Evolutionary conservation across 1,140 invertebrate species (phyloP), one percentile per base, ranked within the genome.

Genomic region (Pogonus chalceus): DNA sequence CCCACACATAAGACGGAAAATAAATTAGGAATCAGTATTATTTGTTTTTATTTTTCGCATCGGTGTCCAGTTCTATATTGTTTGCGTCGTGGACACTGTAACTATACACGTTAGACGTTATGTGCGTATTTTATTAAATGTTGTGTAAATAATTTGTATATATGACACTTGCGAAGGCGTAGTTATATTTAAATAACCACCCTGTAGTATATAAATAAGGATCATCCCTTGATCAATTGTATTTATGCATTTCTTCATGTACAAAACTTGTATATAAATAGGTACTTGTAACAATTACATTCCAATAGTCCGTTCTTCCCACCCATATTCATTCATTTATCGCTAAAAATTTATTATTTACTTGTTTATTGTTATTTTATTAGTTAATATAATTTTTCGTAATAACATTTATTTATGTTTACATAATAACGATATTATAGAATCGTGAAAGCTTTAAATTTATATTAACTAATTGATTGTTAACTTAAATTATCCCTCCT

Each of bases 131-230:
- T 10, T 43, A 43, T 18, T 9, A 16, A 43, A 43, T 43, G 37
- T 43, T 43, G 37, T 43, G 18, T 12, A 43, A 12, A 43, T 12
- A 43, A 9, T n/a, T 3, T 43, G 37, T 43, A 43, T 16, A 43
- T 43, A 43, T 7, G 9, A 18, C 37, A 18, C 37, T 18, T 43
- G 37, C 18, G 37, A 4, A 16, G 4, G 26, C 14, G 26, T 31
- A 4, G 14, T 31, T 31, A 43, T 9, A 43, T 9, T 43, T 43
- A 12, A 43, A 4, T 43, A 43, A 16, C 37, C 37, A 43, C 37
- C 37, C 37, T 43, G 37, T 43, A 43, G 37, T 18, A 43, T 43
- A 43, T 43, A 43, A 43, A 43, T 43, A 43, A 43, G 37, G 37
- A 43, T 43, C 18, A 43, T 43, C 37, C 18, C 37, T 43, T 43